phyloP scores from a whole-genome alignment of 2,113 vertebrate genomes.

The Rhinoptilus africanus region DNA sequence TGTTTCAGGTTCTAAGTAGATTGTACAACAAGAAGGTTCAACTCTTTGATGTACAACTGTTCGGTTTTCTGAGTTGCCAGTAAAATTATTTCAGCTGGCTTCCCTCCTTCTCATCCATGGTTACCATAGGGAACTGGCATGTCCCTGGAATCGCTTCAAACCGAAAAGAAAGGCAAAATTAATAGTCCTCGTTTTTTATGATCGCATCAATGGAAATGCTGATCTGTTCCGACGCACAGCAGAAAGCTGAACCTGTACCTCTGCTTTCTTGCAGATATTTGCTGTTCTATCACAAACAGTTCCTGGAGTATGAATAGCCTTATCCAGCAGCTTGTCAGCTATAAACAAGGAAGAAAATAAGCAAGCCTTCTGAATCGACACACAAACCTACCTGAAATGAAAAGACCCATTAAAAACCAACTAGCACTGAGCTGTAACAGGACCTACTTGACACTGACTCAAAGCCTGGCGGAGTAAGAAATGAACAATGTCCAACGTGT shows the following conservation, averaged over 20 bases:
- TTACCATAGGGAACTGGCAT: background rate
- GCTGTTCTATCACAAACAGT: conserved; percentile 98
- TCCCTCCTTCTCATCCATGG: background rate
- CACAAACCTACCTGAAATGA: conserved; percentile 84
- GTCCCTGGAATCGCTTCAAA: background rate
- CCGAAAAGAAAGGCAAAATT: background rate
- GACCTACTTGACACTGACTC: conserved; percentile 86
- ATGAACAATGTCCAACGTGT: conserved; percentile 71
- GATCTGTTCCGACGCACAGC: rapidly evolving
- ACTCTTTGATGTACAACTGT: background rate
- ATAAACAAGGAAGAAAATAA: conserved; percentile 61
- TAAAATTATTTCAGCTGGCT: background rate
- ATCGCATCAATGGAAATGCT: background rate
- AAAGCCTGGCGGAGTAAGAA: conserved; percentile 76
- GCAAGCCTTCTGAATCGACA: conserved; percentile 75
- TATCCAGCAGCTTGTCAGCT: conserved; percentile 50
- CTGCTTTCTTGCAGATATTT: conserved; percentile 79
- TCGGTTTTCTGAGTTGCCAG: background rate
- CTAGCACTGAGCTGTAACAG: conserved; percentile 85
- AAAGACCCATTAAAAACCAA: conserved; percentile 63
- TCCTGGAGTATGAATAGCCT: conserved; percentile 94
- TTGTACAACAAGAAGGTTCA: background rate
- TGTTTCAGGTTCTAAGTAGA: background rate
- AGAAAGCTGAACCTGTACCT: background rate
- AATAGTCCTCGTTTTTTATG: background rate